These are phyloP conservation scores for Zootoca vivipara DNA, from an alignment of 2,113 vertebrate genomes.

Conservation along the genomic window DNA sequence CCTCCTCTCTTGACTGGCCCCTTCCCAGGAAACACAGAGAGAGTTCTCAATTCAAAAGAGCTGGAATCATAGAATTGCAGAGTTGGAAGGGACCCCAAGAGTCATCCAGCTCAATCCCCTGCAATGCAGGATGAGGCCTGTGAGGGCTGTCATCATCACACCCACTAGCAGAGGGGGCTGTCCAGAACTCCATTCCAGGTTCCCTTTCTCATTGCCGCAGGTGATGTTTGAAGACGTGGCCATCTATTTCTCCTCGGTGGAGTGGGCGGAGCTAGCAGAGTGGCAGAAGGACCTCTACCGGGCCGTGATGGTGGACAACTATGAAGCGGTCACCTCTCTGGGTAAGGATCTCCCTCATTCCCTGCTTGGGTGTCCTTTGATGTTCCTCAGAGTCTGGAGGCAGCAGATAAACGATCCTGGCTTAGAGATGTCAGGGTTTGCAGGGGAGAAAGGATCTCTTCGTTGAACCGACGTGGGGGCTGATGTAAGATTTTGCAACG, in stretches of 20 bases:
- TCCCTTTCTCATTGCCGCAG: background rate
- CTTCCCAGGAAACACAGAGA: background rate
- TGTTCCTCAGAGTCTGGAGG: background rate
- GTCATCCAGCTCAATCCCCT: no score
- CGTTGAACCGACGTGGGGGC: background rate
- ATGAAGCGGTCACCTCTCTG: background rate
- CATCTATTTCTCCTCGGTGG: constrained; percentile 7
- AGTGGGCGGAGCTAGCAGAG: constrained; percentile 3
- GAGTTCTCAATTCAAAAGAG: background rate
- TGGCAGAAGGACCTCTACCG: constrained; percentile 35
- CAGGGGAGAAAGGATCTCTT: background rate
- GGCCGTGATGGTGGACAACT: constrained; percentile 41
- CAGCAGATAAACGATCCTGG: no score
- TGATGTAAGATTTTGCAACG: background rate
- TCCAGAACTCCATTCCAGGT: background rate
- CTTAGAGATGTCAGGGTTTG: background rate
- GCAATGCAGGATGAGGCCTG: no score
- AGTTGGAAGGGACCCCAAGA: no score
- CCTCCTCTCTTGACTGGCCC: background rate
- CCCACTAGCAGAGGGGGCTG: background rate
- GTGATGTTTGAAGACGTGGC: constrained; percentile 39
- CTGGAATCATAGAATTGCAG: no score
- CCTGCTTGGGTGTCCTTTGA: background rate
- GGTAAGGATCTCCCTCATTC: background rate
- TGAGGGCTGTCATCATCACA: background rate